These are phyloP conservation scores for Leptobrachium leishanense DNA, from an alignment of 2,113 vertebrate genomes.

Conservation along the genomic window DNA sequence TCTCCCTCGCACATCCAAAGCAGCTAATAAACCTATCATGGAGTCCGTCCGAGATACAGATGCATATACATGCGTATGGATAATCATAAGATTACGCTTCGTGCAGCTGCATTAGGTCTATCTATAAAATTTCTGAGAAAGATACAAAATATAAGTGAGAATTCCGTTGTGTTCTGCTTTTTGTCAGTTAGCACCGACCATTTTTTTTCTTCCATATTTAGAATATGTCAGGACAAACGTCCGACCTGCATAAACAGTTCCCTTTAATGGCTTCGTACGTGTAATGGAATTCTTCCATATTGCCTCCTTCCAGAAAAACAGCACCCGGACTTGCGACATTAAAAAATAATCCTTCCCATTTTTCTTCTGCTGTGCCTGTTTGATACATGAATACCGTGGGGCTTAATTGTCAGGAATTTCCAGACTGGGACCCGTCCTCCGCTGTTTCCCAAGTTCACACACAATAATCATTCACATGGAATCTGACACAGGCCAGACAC, in stretches of 20 bases:
- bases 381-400: constrained; percentile 45
- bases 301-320: constrained; percentile 39
- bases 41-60: no score
- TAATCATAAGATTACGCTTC: no score
- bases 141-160: no score
- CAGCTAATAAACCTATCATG: no score
- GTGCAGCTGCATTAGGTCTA: no score
- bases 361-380: constrained; percentile 51
- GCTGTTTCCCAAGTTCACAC: constrained; percentile 41
- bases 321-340: constrained; percentile 19
- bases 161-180: no score
- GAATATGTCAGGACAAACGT: neutral
- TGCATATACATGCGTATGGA: no score
- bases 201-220: constrained; percentile 12
- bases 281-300: neutral
- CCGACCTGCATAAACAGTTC: constrained; percentile 1
- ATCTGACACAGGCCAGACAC: constrained; percentile 38
- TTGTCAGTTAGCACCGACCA: no score
- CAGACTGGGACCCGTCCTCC: constrained; percentile 19
- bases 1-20: no score
- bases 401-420: neutral
- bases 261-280: constrained; percentile 38
- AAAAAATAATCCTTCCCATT: constrained; percentile 50
- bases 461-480: constrained; percentile 46
- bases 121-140: no score